Percentiles rank a stretch among this genome's conserved stretches.
Evolutionary conservation across 2,888 invertebrate genomes (phyloP).

Genomic region (Melipona beecheii): DNA sequence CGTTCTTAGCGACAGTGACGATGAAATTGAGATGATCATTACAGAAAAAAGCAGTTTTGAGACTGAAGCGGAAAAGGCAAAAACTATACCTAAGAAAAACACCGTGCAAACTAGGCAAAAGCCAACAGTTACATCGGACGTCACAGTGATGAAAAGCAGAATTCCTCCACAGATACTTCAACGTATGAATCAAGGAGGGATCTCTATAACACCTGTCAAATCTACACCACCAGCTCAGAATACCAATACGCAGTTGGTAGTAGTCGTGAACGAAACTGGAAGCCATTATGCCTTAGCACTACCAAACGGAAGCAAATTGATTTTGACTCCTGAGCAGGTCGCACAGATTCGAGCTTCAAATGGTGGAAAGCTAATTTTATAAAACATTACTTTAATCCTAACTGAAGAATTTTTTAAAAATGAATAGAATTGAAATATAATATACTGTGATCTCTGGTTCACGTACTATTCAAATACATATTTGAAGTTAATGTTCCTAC

Average conservation of each 20-base stretch:
- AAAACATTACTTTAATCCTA: slow-evolving; percentile 46
- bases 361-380: slow-evolving; percentile 81
- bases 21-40: slow-evolving; percentile 82
- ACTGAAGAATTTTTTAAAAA: neutral
- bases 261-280: slow-evolving; percentile 82
- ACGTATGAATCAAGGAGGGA: slow-evolving; percentile 81
- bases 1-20: slow-evolving; percentile 81
- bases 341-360: slow-evolving; percentile 83
- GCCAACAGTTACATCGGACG: slow-evolving; percentile 68
- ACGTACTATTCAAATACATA: neutral
- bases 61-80: slow-evolving; percentile 53
- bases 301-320: slow-evolving; percentile 82
- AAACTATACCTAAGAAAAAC: slow-evolving; percentile 13
- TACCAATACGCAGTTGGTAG: slow-evolving; percentile 77
- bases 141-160: slow-evolving; percentile 59
- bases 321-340: slow-evolving; percentile 82
- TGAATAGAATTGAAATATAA: neutral
- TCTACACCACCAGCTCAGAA: slow-evolving; percentile 64
- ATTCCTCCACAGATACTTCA: slow-evolving; percentile 80
- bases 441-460: slow-evolving; percentile 11
- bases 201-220: slow-evolving; percentile 81
- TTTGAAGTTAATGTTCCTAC: slow-evolving; percentile 43
- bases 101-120: slow-evolving; percentile 40
- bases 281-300: slow-evolving; percentile 82
- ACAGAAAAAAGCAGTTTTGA: slow-evolving; percentile 66